A percentile compares a stretch with the other conserved stretches of the same genome.
Conservation (phyloP, 2,113 vertebrate genomes). For the Hucho hucho region DNA sequence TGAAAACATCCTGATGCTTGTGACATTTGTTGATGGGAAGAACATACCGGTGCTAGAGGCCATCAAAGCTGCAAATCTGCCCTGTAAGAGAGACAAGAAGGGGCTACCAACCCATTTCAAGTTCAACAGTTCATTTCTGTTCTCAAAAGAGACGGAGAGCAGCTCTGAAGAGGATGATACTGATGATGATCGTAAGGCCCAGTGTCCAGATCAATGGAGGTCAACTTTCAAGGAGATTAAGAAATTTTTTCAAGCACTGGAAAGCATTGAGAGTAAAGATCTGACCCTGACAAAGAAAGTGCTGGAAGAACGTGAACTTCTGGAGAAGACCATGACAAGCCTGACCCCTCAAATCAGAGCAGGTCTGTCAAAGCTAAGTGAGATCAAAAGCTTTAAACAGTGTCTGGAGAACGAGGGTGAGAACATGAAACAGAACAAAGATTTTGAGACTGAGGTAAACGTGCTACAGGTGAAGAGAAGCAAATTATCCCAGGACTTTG, state of each 20-base stretch:
- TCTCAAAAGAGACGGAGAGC: constrained; percentile 15
- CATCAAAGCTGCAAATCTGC: constrained; percentile 38
- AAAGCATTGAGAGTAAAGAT: constrained; percentile 27
- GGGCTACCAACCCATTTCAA: constrained; percentile 40
- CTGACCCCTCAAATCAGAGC: constrained; percentile 44
- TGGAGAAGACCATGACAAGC: constrained; percentile 30
- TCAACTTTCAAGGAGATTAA: constrained; percentile 34
- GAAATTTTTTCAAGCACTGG: constrained; percentile 32
- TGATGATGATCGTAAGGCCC: not conserved
- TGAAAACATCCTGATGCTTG: constrained; percentile 47
- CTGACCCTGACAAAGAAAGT: constrained; percentile 39
- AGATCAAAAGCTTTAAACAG: constrained; percentile 31
- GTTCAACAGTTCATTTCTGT: constrained; percentile 51
- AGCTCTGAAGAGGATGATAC: constrained; percentile 10
- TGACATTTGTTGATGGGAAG: constrained; percentile 49
- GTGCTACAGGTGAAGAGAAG: constrained; percentile 16
- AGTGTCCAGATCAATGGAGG: constrained; percentile 18
- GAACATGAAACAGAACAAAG: constrained; percentile 28
- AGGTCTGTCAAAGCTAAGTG: constrained; percentile 36
- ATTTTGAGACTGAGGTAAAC: constrained; percentile 43
- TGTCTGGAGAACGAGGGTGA: constrained; percentile 28
- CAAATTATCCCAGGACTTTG: not conserved
- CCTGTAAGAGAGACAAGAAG: constrained; percentile 42
- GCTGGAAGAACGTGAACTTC: constrained; percentile 41
- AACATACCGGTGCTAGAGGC: constrained; percentile 43